Base-by-base conservation (phyloP, 2,113 vertebrate genomes). In the Sceloporus undulatus region DNA sequence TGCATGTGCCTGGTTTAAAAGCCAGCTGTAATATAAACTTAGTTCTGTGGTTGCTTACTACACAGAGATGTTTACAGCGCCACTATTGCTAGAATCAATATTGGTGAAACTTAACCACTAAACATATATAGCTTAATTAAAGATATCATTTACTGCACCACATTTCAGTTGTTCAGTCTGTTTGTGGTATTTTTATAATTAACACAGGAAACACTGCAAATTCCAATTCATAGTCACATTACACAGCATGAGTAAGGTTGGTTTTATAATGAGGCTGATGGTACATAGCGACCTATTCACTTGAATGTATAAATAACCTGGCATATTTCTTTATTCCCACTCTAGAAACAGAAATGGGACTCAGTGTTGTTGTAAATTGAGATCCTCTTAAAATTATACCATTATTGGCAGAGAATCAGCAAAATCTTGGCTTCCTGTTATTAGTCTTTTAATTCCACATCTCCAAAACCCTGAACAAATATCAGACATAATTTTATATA, bases 371-470 rank as follows among this genome's bases (percentile, higher is more conserved):
- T 42, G 9, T 66, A 74, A 56, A 86, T 85, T 27, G 27, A 85
- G 3, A 88, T 77, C 23, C 5, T 82, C 48, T 90, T 79, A 83
- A 76, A 83, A 78, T 34, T 89, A 89, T 70, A 92, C 77, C 85
- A 94, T 91, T 94, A 88, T 91, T 94, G 88, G 91, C 84, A 89
- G 91, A 92, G 89, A 59, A 79, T 56, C 87, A 90, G 80, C 85
- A 91, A 85, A 94, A 94, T 91, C 52, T 73, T 65, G 88, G 19
- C 88, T 80, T 85, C 52, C 79, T 75, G 88, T 94, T 94, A 91
- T 92, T 91, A 90, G 77, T 90, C 91, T 93, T 88, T 82, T 88
- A 89, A 90, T 86, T 87, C 84, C 80, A 88, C 86, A 90, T 85
- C 83, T 59, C 9, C 21, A 70, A 70, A 84, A 52, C 18, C 8